A percentile compares a stretch with the other conserved stretches of the same genome.
Conservation (phyloP, 1,140 invertebrate species). For the Psix sp. region DNA sequence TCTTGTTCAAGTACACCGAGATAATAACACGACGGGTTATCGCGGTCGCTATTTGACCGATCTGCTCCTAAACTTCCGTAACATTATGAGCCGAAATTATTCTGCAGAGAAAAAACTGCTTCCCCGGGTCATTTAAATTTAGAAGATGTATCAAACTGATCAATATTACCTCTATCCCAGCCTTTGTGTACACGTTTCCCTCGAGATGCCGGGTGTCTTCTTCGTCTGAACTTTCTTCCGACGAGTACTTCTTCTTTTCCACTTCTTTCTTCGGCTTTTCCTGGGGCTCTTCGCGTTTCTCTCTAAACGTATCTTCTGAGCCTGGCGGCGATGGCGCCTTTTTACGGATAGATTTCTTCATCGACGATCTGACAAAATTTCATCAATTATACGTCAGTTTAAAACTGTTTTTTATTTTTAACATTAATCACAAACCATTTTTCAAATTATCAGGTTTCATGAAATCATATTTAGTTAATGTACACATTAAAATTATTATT, state of each 20-base stretch:
- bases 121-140: slow-evolving; percentile 23
- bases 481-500: no score
- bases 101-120: slow-evolving; percentile 6
- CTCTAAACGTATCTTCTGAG: slow-evolving; percentile 52
- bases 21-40: slow-evolving; percentile 9
- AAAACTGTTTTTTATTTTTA: no score
- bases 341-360: slow-evolving; percentile 72
- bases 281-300: slow-evolving; percentile 68
- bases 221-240: slow-evolving; percentile 81
- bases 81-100: no score
- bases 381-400: slow-evolving; percentile 3
- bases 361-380: slow-evolving; percentile 67
- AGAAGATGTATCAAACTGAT: slow-evolving; percentile 23
- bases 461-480: no score
- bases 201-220: slow-evolving; percentile 85
- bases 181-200: slow-evolving; percentile 86
- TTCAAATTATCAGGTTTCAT: no score
- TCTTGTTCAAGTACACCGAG: slow-evolving; percentile 9
- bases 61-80: no score
- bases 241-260: slow-evolving; percentile 70
- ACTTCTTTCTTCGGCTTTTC: slow-evolving; percentile 42
- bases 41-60: slow-evolving; percentile 1
- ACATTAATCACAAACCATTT: no score
- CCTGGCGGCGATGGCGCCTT: slow-evolving; percentile 68
- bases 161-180: slow-evolving; percentile 83